Base-by-base conservation (phyloP, 2,797 vertebrate genomes). In the Rhynchotus rufescens region DNA sequence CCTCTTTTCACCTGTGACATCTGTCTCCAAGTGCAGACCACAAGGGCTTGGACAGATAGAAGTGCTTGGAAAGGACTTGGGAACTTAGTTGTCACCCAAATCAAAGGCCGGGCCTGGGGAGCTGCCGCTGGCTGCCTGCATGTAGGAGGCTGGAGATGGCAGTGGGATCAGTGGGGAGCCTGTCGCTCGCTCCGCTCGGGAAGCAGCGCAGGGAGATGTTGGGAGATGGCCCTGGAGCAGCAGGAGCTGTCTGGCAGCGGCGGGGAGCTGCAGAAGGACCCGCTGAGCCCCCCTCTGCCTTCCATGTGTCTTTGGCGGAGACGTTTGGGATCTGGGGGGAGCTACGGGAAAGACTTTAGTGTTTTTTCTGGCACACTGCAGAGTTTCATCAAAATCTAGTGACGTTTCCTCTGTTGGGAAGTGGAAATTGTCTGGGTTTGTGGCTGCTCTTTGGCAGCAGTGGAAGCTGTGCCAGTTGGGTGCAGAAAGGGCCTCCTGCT, bases 21-120 rank as follows among this genome's bases (percentile, higher is more conserved):
- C 57, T 30, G 34, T 19, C 30, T 85, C 78, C 0, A 0, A 49
- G 52, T 0, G 1, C 32, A 81, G 45, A 62, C 42, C 0, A 45
- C 0, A 2, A 25, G 42, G 10, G 1, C 45, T 69, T n/a, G 23
- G 25, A n/a, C 20, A 38, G n/a, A 34, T 17, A 2, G 2, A 59
- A 49, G 40, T 51, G 36, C 28, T 22, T 15, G 40, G 36, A 38
- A 69, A n/a, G 21, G 38, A 6, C 51, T 84, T 59, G 65, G 60
- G 59, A 86, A 79, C 8, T 65, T 62, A 45, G 77, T 25, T 66
- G 74, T 30, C 30, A 51, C 19, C 21, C 57, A 89, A 91, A 51
- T 19, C 47, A 16, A 28, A 30, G 51, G 26, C 51, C 15, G 15
- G 51, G 25, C 14, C 4, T 28, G 21, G 45, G 45, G 45, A 22